Evolutionary conservation across 2,888 invertebrate genomes (phyloP), one percentile per base, ranked within the genome.

Genomic region (Deilephila elpenor): DNA sequence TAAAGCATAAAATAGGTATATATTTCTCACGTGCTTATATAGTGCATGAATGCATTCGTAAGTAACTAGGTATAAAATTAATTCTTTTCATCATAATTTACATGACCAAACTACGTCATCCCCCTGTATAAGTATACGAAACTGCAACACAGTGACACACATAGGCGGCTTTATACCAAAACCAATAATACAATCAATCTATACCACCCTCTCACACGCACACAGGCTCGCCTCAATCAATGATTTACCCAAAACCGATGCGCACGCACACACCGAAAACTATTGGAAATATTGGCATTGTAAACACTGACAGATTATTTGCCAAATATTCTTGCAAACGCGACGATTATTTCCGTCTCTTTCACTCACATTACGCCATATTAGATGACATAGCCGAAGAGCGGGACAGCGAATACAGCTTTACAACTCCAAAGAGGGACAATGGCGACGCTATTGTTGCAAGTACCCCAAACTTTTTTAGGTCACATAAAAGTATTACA

Each of bases 171-270:
- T 92, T 92, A 92, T 88, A 90, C 91, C 93, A 94, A 94, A 93
- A 93, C 94, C 93, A 94, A 91, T 88, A 93, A 93, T 91, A 89
- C 93, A 94, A 93, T 93, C 93, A 93, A 94, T 94, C 93, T 88
- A 92, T 91, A 91, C 90, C 89, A 91, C 92, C 93, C 93, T 93
- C 93, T 90, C 86, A 80, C 77, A 88, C 89, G 72, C 91, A 91
- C 88, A 91, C 93, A 71, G 76, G 53, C 72, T 76, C 74, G 85
- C 73, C 75, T 79, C 88, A 92, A 93, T 91, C 92, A 91, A 91
- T 90, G 89, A 89, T 89, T 56, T 85, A 72, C 72, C 70, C 76
- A 75, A 44, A 88, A 76, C 83, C 78, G 82, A 84, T 85, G 79
- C 79, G 76, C 82, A 91, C 87, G 81, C 88, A 86, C 85, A 88